Evolutionary conservation across 53 echinoderm and acorn worm genomes (phyloP).

Genomic region (Holothuria scabra): DNA sequence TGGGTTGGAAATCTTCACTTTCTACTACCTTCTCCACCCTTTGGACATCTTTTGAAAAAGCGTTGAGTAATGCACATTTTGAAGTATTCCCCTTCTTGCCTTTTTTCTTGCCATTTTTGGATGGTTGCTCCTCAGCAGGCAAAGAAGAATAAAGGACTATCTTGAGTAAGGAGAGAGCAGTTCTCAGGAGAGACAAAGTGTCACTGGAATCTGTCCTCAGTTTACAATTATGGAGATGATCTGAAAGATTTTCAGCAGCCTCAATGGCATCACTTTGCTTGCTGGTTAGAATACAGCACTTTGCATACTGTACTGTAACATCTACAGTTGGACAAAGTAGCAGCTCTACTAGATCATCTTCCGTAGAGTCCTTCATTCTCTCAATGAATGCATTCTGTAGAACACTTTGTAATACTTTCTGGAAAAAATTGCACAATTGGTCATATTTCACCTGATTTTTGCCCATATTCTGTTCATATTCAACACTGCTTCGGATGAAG

Average conservation of each 20-base stretch:
- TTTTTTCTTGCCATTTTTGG: constrained; percentile 21
- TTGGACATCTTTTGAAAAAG: constrained; percentile 16
- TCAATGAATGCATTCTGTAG: constrained; percentile 6
- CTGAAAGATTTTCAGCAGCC: not conserved
- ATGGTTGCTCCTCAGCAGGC: constrained; percentile 10
- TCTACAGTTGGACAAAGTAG: constrained; percentile 55
- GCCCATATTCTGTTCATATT: constrained; percentile 64
- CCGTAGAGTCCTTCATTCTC: not conserved
- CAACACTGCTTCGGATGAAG: constrained; percentile 60
- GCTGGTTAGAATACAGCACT: constrained; percentile 53
- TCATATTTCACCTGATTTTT: constrained; percentile 51
- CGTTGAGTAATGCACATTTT: constrained; percentile 6
- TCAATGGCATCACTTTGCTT: constrained; percentile 34
- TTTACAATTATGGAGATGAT: not conserved
- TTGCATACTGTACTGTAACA: constrained; percentile 69
- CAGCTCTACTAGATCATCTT: constrained; percentile 1
- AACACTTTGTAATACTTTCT: constrained; percentile 18
- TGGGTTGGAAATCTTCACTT: constrained; percentile 30
- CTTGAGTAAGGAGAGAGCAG: constrained; percentile 8
- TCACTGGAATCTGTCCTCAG: not conserved
- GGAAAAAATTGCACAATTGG: constrained; percentile 48
- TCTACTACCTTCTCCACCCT: constrained; percentile 55
- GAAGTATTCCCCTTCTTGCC: constrained; percentile 36
- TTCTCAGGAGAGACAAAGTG: constrained; percentile 13
- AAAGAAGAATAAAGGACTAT: constrained; percentile 1